Conservation (phyloP, 1,140 invertebrate species). For the Aphis craccivora region DNA sequence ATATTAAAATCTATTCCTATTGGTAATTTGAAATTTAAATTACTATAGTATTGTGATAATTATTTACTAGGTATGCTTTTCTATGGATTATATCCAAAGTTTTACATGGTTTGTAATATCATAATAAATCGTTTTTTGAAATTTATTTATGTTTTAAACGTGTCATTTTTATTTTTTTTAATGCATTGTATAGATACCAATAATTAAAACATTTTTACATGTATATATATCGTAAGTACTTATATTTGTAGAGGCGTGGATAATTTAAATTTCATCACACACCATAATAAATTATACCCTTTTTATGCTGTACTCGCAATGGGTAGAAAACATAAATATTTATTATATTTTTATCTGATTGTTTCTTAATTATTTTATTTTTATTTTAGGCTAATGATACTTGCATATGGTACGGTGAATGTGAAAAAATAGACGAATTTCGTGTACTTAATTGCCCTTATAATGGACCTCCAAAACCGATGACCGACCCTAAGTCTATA, state of each 20-base stretch:
- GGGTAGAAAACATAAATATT: not conserved
- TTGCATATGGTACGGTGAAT: slow-evolving; percentile 82
- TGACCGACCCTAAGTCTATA: slow-evolving; percentile 65
- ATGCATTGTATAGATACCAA: not conserved
- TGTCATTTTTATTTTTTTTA: not conserved
- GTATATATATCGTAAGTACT: not conserved
- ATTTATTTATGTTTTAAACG: not conserved
- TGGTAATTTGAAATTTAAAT: not conserved
- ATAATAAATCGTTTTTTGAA: not conserved
- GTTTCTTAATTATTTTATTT: slow-evolving; percentile 59
- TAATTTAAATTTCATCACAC: not conserved
- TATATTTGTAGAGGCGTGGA: not conserved
- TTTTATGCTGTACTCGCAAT: not conserved
- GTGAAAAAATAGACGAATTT: slow-evolving; percentile 64
- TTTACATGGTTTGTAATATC: not conserved
- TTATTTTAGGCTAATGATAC: slow-evolving; percentile 65
- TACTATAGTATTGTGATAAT: not conserved
- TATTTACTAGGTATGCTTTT: not conserved
- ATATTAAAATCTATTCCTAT: not conserved
- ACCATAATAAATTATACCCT: not conserved
- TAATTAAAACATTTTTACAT: not conserved
- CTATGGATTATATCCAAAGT: not conserved
- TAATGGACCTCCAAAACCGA: slow-evolving; percentile 72
- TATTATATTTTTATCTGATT: not conserved
- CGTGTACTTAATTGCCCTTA: slow-evolving; percentile 74